A percentile compares a stretch with the other conserved stretches of the same genome.
Conservation (phyloP, 2,797 vertebrate species). For the Cottoperca gobio region DNA sequence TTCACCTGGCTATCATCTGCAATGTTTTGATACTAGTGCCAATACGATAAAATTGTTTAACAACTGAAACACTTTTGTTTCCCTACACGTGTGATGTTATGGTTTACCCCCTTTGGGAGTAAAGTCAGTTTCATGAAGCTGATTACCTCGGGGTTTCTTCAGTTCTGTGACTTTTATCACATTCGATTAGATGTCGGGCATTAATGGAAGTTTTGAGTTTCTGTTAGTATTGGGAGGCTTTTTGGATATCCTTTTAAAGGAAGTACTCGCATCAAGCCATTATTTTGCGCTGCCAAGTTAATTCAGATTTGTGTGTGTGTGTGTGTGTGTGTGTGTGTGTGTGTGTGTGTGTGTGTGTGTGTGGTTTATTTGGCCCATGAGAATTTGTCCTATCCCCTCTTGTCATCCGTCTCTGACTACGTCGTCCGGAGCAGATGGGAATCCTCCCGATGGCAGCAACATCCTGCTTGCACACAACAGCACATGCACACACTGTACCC, state of each 20-base stretch:
- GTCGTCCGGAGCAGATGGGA: conserved; percentile 73
- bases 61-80: not conserved
- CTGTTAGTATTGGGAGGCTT: not conserved
- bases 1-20: not conserved
- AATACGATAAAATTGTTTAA: not conserved
- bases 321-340: not conserved
- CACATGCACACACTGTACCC: conserved; percentile 48
- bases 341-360: not conserved
- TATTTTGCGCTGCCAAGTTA: not conserved
- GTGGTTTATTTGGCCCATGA: conserved; percentile 38
- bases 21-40: not conserved
- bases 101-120: conserved; percentile 9
- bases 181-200: not conserved
- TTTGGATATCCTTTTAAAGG: not conserved
- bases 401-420: conserved; percentile 37
- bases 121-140: conserved; percentile 2
- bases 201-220: not conserved
- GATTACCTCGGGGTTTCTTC: not conserved
- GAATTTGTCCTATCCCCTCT: conserved; percentile 54
- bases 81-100: not conserved
- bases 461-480: conserved; percentile 69
- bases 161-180: not conserved
- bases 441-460: conserved; percentile 74
- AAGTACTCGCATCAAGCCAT: not conserved
- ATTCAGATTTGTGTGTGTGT: conserved; percentile 24